Conservation (phyloP, 2,797 vertebrate genomes). For the Hippoglossus hippoglossus region DNA sequence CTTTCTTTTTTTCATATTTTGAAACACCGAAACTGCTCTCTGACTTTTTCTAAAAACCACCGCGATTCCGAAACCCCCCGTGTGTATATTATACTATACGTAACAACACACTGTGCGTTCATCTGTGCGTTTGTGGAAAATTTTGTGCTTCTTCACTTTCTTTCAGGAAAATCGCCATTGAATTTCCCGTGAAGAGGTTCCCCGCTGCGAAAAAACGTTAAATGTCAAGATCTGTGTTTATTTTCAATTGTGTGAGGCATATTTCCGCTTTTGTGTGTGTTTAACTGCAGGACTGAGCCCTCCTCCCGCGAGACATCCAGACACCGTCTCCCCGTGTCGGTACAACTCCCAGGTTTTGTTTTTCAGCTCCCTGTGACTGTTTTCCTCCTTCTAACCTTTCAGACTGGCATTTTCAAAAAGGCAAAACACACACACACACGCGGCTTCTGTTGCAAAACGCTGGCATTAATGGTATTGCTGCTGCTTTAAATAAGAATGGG, state of each 20-base stretch:
- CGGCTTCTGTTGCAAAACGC: constrained; percentile 61
- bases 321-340: constrained; percentile 15
- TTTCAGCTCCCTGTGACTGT: constrained; percentile 47
- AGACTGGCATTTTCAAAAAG: constrained; percentile 74
- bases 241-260: constrained; percentile 30
- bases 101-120: constrained; percentile 31
- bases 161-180: constrained; percentile 27
- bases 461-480: constrained; percentile 60
- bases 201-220: constrained; percentile 31
- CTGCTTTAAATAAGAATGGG: constrained; percentile 67
- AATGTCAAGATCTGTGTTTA: constrained; percentile 56
- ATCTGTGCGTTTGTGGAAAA: constrained; percentile 34
- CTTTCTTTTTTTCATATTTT: constrained; percentile 36
- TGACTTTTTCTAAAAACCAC: constrained; percentile 34
- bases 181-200: constrained; percentile 33
- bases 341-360: constrained; percentile 45
- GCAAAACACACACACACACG: constrained; percentile 53
- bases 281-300: constrained; percentile 29
- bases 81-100: constrained; percentile 16
- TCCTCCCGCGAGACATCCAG: constrained; percentile 21
- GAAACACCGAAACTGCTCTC: constrained; percentile 35
- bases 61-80: constrained; percentile 6
- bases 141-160: constrained; percentile 9
- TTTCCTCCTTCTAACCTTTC: constrained; percentile 62
- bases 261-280: constrained; percentile 38